Conservation (phyloP, 2,113 vertebrate species). For the Daubentonia madagascariensis region DNA sequence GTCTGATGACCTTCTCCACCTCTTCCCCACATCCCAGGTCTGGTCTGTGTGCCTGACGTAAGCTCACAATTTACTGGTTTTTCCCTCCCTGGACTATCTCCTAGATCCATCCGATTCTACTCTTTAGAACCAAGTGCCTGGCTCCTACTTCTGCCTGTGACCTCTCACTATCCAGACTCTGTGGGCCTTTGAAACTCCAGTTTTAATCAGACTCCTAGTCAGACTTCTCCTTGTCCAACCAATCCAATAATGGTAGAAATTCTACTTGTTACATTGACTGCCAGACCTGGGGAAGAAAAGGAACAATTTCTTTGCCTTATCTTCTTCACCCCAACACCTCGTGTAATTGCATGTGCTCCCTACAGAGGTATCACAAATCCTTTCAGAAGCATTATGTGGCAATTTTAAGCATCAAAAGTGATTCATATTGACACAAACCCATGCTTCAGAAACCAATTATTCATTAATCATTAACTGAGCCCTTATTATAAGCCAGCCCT, state of each 20-base stretch:
- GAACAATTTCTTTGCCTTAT: background rate
- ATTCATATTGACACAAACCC: constrained; percentile 8
- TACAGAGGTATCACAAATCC: background rate
- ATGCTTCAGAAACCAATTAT: background rate
- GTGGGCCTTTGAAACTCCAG: background rate
- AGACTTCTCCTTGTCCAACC: background rate
- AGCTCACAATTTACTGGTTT: background rate
- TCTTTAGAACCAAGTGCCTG: background rate
- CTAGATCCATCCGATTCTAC: background rate
- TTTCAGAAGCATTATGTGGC: background rate
- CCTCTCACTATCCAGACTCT: background rate
- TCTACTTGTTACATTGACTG: background rate
- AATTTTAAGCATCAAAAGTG: constrained; percentile 14
- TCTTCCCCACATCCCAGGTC: background rate
- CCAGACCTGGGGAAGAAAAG: background rate
- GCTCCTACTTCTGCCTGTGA: background rate
- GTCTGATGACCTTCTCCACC: background rate
- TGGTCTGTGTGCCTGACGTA: background rate
- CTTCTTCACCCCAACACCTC: background rate
- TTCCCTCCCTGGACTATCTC: background rate
- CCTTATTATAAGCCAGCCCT: background rate
- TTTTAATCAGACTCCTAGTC: background rate
- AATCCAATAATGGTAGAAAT: background rate
- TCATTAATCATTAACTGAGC: background rate
- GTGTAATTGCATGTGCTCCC: background rate